These are phyloP conservation scores for Peromyscus polionotus DNA, from an alignment of 2,113 vertebrate species.

Conservation along the genomic window DNA sequence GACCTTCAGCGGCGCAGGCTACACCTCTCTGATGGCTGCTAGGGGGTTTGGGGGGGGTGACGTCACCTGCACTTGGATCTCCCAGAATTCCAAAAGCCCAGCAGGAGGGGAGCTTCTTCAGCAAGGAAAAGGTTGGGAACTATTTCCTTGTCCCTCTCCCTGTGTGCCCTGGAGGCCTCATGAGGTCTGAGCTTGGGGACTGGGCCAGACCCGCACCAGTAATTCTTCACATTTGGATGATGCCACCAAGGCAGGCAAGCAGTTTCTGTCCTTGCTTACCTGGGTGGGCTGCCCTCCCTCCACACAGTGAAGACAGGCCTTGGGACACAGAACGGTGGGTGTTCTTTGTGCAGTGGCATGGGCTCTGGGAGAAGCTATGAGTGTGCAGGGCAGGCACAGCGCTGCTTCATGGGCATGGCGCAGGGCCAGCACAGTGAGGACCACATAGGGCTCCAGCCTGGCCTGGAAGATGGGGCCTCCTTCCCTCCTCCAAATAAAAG, in stretches of 20 bases:
- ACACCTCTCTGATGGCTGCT: neutral
- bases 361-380: neutral
- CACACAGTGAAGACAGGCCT: neutral
- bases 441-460: neutral
- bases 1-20: neutral
- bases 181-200: neutral
- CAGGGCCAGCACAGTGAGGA: neutral
- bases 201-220: neutral
- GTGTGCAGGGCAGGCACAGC: neutral
- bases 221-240: neutral
- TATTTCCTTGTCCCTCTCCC: rapidly evolving
- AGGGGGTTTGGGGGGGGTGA: neutral
- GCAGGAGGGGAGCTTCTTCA: neutral
- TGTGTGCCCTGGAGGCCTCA: rapidly evolving
- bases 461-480: neutral
- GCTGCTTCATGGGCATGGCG: neutral
- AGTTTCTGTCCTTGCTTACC: too few species aligned
- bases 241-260: too few species aligned
- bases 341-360: neutral
- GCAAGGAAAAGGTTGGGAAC: too few species aligned
- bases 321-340: too few species aligned
- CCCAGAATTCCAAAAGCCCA: neutral
- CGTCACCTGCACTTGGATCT: rapidly evolving
- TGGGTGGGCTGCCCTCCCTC: neutral
- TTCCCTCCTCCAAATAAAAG: neutral